Conservation (phyloP, 2,797 vertebrate species). For the Telmatherina bonti region DNA sequence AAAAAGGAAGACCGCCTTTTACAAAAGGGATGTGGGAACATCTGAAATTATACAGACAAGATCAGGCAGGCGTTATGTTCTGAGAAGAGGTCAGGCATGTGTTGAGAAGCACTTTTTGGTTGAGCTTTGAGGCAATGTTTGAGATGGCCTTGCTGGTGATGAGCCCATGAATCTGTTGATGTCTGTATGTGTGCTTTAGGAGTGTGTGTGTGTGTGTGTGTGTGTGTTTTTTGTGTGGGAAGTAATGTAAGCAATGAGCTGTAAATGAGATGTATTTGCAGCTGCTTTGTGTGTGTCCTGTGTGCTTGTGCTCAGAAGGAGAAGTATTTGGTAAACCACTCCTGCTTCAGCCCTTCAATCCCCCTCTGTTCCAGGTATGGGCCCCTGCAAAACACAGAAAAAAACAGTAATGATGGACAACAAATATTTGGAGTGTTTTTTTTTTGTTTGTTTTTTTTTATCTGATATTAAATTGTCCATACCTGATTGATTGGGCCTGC, state of each 20-base stretch:
- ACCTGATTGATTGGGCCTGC: conserved; percentile 81
- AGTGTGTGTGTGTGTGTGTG: conserved; percentile 39
- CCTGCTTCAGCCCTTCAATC: conserved; percentile 87
- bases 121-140: conserved; percentile 83
- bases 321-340: conserved; percentile 99
- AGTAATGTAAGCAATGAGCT: conserved; percentile 71
- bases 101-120: conserved; percentile 85
- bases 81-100: conserved; percentile 80
- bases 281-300: conserved; percentile 41
- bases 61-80: conserved; percentile 68
- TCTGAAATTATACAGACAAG: conserved; percentile 73
- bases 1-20: conserved; percentile 76
- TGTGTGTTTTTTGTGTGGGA: too few relatives aligned
- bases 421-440: neutral
- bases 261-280: conserved; percentile 67
- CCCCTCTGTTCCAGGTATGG: conserved; percentile 81
- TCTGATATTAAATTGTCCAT: conserved; percentile 5
- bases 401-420: conserved; percentile 1
- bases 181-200: conserved; percentile 23
- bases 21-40: conserved; percentile 53
- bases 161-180: conserved; percentile 62
- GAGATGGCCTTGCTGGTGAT: conserved; percentile 82
- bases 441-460: too few relatives aligned
- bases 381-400: conserved; percentile 60
- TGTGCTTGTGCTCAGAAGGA: conserved; percentile 88